Conservation (phyloP, 2,888 invertebrate genomes). For the Anorthoa munda region DNA sequence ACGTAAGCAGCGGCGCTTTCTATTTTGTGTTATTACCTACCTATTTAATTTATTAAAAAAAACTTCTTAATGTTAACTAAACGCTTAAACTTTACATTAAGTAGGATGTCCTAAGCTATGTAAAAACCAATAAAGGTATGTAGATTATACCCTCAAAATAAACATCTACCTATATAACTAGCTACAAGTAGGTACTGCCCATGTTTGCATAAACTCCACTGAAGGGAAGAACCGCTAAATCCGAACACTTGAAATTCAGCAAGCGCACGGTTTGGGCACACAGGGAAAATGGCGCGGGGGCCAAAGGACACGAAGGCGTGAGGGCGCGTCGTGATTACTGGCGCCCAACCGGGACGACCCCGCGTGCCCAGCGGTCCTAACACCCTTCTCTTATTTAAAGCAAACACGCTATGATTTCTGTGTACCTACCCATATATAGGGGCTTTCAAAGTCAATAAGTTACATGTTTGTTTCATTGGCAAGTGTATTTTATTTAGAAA, state of each 20-base stretch:
- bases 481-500: slow-evolving; percentile 9
- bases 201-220: slow-evolving; percentile 51
- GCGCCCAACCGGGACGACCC: slow-evolving; percentile 85
- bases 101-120: background rate
- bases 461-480: slow-evolving; percentile 19
- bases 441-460: slow-evolving; percentile 35
- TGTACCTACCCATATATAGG: slow-evolving; percentile 25
- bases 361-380: slow-evolving; percentile 59
- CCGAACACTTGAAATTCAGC: slow-evolving; percentile 82
- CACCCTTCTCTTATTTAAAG: slow-evolving; percentile 64
- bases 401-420: slow-evolving; percentile 60
- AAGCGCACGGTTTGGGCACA: slow-evolving; percentile 73
- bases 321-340: slow-evolving; percentile 86
- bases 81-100: background rate
- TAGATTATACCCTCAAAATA: background rate
- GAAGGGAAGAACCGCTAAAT: slow-evolving; percentile 71
- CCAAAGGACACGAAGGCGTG: slow-evolving; percentile 77
- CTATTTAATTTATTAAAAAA: too few species aligned
- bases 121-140: background rate
- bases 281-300: slow-evolving; percentile 64
- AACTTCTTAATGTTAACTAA: too few species aligned
- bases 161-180: slow-evolving; percentile 4
- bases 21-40: too few species aligned
- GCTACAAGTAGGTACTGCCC: background rate
- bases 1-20: too few species aligned